A percentile compares a stretch with the other conserved stretches of the same genome.
These are phyloP conservation scores for Ceratitis capitata DNA, from an alignment of 1,140 invertebrate genomes.

Conservation along the genomic window DNA sequence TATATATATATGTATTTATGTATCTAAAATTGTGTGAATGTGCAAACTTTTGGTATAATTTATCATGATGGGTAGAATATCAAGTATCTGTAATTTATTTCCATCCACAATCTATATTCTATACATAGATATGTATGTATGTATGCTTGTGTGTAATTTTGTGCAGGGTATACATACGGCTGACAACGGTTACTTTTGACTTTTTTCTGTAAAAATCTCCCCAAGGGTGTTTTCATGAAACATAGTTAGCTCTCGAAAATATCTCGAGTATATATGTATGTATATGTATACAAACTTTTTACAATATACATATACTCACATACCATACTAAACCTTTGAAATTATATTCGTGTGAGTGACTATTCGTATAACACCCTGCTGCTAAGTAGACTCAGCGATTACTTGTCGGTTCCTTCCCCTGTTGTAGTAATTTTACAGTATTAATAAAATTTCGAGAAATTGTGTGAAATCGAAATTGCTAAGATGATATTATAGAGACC, in stretches of 20 bases:
- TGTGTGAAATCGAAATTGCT: too few species aligned
- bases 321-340: too few species aligned
- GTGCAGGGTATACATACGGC: too few species aligned
- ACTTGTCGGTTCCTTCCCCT: neutral
- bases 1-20: neutral
- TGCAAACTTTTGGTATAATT: neutral
- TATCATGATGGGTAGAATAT: neutral
- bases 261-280: neutral
- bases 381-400: neutral
- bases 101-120: neutral
- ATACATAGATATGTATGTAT: neutral
- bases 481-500: too few species aligned
- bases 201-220: neutral
- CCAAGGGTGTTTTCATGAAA: neutral
- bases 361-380: too few species aligned
- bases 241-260: neutral
- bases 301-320: too few species aligned
- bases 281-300: neutral
- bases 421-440: too few species aligned
- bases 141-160: neutral
- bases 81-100: conserved; percentile 18
- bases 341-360: too few species aligned
- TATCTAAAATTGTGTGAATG: neutral
- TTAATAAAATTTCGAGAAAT: too few species aligned
- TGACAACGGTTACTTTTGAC: neutral